Evolutionary conservation across 2,888 invertebrate species (phyloP).

Genomic region (Drosophila tanythrix): DNA sequence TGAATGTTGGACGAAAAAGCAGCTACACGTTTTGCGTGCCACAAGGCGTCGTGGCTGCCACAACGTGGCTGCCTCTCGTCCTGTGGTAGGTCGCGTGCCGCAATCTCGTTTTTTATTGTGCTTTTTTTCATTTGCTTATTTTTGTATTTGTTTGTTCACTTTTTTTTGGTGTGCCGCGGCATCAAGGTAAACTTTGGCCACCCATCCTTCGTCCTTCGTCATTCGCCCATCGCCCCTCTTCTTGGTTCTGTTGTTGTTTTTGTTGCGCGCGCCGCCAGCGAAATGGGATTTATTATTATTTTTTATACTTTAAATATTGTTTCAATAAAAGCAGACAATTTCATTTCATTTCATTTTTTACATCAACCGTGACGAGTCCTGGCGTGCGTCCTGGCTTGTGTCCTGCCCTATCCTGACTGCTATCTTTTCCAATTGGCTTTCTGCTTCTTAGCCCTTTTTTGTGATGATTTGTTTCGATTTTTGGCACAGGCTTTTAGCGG

Average conservation of each 20-base stretch:
- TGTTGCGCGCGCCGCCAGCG: slow-evolving; percentile 66
- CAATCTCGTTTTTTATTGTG: slow-evolving; percentile 76
- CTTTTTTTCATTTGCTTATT: slow-evolving; percentile 76
- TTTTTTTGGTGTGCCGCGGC: slow-evolving; percentile 53
- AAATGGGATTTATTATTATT: slow-evolving; percentile 75
- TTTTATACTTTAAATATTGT: slow-evolving; percentile 77
- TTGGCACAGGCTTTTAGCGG: slow-evolving; percentile 68
- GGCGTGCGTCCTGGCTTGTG: background rate
- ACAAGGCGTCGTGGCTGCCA: slow-evolving; percentile 6
- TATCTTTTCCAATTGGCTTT: slow-evolving; percentile 46
- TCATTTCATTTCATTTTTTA: slow-evolving; percentile 37
- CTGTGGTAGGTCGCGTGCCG: slow-evolving; percentile 81
- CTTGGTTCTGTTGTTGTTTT: slow-evolving; percentile 62
- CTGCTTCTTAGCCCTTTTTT: slow-evolving; percentile 48
- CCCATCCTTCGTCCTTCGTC: slow-evolving; percentile 11
- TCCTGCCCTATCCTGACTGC: background rate
- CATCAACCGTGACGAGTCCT: slow-evolving; percentile 17
- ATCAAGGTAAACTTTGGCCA: slow-evolving; percentile 78
- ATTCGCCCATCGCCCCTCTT: background rate
- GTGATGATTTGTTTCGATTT: slow-evolving; percentile 2
- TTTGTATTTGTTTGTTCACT: slow-evolving; percentile 71
- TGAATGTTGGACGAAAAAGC: background rate
- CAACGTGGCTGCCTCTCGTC: slow-evolving; percentile 41
- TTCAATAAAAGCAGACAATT: slow-evolving; percentile 60
- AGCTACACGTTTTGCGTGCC: slow-evolving; percentile 17